A percentile compares a stretch with the other conserved stretches of the same genome.
Conservation (phyloP, 2,888 invertebrate species). For the Pristionchus maxplancki region DNA sequence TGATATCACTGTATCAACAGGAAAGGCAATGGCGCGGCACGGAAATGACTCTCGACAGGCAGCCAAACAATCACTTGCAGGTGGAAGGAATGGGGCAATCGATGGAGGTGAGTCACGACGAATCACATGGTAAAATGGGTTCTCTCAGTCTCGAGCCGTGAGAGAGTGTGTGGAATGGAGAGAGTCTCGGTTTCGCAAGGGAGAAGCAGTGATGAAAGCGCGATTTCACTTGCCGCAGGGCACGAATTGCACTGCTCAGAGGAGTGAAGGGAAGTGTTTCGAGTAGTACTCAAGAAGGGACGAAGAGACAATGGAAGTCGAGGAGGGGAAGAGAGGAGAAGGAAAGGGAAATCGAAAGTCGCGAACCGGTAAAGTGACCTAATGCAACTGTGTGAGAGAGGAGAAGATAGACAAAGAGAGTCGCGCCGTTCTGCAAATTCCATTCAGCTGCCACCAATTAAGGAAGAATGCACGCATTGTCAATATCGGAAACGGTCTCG, state of each 20-base stretch:
- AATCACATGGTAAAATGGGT: not conserved
- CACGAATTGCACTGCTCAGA: not conserved
- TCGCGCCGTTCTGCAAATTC: not conserved
- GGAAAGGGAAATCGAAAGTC: conserved; percentile 11
- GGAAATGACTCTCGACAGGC: not conserved
- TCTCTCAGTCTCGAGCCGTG: not conserved
- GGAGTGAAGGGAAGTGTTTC: not conserved
- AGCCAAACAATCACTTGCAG: conserved; percentile 10
- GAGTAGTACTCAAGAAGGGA: conserved; percentile 30
- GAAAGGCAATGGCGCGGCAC: not conserved
- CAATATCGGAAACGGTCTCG: not conserved
- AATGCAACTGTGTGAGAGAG: not conserved
- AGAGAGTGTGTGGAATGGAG: not conserved
- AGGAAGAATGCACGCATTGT: not conserved
- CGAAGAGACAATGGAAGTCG: conserved; percentile 8
- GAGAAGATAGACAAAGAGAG: conserved; percentile 41
- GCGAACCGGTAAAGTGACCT: conserved; percentile 52
- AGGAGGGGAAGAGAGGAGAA: conserved; percentile 17
- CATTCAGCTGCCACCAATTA: not conserved
- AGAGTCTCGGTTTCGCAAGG: not conserved
- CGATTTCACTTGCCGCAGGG: not conserved
- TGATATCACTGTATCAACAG: not conserved
- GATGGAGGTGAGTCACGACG: conserved; percentile 6
- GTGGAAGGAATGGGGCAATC: not conserved
- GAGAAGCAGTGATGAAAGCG: not conserved